A percentile compares a stretch with the other conserved stretches of the same genome.
These are phyloP conservation scores for Pogonus chalceus DNA, from an alignment of 1,140 invertebrate species.

Conservation along the genomic window DNA sequence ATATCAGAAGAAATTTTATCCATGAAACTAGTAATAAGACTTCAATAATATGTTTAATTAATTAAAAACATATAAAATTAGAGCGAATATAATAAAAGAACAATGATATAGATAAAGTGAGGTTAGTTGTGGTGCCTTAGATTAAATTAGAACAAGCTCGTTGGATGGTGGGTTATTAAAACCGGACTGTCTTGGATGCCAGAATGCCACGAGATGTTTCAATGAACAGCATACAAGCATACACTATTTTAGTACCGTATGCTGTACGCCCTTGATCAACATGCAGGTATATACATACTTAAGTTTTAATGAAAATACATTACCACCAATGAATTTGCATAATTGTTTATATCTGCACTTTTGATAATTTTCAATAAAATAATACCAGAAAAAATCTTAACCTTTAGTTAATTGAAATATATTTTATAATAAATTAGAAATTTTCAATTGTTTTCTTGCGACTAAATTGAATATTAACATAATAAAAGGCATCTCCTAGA, in stretches of 20 bases:
- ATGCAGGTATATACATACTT: no score
- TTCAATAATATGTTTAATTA: no score
- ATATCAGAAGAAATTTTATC: no score
- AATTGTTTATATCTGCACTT: background rate
- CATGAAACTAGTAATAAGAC: no score
- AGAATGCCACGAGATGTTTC: slow-evolving; percentile 1
- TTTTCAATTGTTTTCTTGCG: background rate
- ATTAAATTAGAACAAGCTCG: slow-evolving; percentile 1
- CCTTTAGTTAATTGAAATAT: background rate
- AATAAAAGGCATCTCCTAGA: no score
- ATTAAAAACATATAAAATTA: no score
- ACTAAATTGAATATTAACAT: background rate
- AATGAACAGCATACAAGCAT: background rate
- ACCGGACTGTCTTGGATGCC: background rate
- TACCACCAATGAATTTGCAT: no score
- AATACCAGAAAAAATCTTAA: background rate
- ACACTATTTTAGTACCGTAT: background rate
- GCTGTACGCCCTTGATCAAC: no score
- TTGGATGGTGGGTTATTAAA: slow-evolving; percentile 2
- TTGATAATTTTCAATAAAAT: background rate
- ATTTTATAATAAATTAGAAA: background rate
- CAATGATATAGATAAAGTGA: no score
- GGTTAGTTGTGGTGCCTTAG: no score
- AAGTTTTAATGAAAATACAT: background rate
- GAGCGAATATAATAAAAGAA: no score